A percentile compares a stretch with the other conserved stretches of the same genome.
These are phyloP conservation scores for Hirtodrosophila confusa DNA, from an alignment of 2,888 invertebrate species.

Conservation along the genomic window DNA sequence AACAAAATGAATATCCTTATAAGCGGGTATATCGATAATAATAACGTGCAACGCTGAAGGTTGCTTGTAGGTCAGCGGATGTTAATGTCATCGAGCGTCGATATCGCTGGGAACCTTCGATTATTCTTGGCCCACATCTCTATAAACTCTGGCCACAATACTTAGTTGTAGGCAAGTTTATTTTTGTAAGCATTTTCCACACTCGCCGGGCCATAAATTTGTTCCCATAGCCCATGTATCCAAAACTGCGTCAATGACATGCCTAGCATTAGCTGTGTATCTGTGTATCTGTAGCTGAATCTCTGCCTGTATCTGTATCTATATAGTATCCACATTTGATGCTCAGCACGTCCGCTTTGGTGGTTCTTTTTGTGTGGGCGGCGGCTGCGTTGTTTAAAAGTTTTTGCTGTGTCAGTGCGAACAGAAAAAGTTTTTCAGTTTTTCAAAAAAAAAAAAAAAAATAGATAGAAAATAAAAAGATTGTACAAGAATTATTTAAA, in stretches of 20 bases:
- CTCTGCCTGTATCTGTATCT: slow-evolving; percentile 13
- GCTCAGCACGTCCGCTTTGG: slow-evolving; percentile 60
- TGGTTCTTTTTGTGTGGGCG: slow-evolving; percentile 48
- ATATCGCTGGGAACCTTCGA: slow-evolving; percentile 45
- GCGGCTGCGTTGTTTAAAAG: slow-evolving; percentile 54
- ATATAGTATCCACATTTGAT: slow-evolving; percentile 38
- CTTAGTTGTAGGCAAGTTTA: slow-evolving; percentile 54
- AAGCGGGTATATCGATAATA: not conserved
- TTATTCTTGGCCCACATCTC: slow-evolving; percentile 70
- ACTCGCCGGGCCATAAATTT: slow-evolving; percentile 64
- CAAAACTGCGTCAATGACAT: slow-evolving; percentile 75
- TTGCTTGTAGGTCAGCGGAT: slow-evolving; percentile 73
- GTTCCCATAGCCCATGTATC: slow-evolving; percentile 26
- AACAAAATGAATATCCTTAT: slow-evolving; percentile 49
- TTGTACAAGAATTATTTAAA: slow-evolving; percentile 62
- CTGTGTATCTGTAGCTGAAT: slow-evolving; percentile 7
- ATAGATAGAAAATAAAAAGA: slow-evolving; percentile 4
- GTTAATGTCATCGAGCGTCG: slow-evolving; percentile 43
- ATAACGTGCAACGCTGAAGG: slow-evolving; percentile 42
- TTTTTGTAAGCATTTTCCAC: slow-evolving; percentile 64
- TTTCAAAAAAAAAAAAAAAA: slow-evolving; percentile 29
- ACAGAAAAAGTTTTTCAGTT: slow-evolving; percentile 50
- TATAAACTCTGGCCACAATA: slow-evolving; percentile 4
- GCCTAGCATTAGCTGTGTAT: slow-evolving; percentile 43
- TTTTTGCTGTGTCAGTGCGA: slow-evolving; percentile 37